These are phyloP conservation scores for Drosophila sulfurigaster DNA, from an alignment of 1,140 invertebrate genomes.

Conservation along the genomic window DNA sequence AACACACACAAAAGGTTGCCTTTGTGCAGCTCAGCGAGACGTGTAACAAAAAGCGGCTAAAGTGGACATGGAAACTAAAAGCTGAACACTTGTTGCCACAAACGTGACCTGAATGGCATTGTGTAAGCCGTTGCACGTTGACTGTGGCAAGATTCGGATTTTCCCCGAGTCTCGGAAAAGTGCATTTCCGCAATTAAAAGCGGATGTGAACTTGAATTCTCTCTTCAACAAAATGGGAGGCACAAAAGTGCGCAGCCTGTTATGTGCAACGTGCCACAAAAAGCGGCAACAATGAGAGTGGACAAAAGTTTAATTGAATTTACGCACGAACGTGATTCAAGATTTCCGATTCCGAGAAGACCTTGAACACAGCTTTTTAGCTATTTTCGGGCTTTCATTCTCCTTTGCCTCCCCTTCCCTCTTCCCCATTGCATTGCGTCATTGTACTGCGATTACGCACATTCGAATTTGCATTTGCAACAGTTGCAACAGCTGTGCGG, in stretches of 20 bases:
- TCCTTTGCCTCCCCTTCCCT: not conserved
- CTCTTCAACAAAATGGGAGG: constrained; percentile 20
- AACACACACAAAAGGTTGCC: constrained; percentile 26
- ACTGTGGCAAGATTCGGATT: not conserved
- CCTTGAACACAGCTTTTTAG: not conserved
- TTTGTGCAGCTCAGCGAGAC: not conserved
- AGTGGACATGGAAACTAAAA: constrained; percentile 4
- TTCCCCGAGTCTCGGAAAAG: constrained; percentile 21
- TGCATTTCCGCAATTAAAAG: constrained; percentile 80
- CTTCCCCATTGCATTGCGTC: not conserved
- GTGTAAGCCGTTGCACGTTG: constrained; percentile 5
- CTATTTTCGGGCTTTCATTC: constrained; percentile 1
- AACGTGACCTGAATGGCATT: constrained; percentile 69
- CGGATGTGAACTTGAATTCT: constrained; percentile 61
- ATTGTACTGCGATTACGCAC: constrained; percentile 31
- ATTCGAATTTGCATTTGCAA: constrained; percentile 3
- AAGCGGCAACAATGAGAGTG: not conserved
- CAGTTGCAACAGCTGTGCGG: constrained; percentile 29
- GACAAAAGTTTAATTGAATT: constrained; percentile 42
- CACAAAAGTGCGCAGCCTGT: constrained; percentile 24
- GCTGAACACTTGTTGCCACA: constrained; percentile 70
- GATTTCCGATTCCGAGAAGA: constrained; percentile 11
- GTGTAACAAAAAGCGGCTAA: constrained; percentile 36
- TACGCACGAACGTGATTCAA: constrained; percentile 29
- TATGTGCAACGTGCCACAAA: constrained; percentile 27